Evolutionary conservation across 2,113 vertebrate species (phyloP).

Genomic region (Pterocles gutturalis): DNA sequence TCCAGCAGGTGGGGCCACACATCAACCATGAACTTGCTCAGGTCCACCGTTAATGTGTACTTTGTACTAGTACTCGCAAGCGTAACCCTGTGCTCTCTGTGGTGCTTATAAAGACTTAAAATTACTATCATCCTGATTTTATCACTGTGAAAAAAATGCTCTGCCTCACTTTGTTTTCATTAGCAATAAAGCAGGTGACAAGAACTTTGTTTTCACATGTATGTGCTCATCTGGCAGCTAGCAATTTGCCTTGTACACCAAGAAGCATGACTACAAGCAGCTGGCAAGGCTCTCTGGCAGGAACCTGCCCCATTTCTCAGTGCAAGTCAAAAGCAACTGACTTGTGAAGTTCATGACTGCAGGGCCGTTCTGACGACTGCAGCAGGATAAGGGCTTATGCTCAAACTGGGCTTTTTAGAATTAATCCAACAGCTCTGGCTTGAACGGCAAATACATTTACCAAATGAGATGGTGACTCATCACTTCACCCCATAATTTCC

Average conservation of each 20-base stretch:
- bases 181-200: neutral
- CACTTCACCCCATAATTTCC: constrained; percentile 11
- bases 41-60: fast-evolving
- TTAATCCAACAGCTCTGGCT: neutral
- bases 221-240: neutral
- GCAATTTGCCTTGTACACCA: neutral
- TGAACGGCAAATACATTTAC: neutral
- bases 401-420: neutral
- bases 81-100: neutral
- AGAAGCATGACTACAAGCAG: neutral
- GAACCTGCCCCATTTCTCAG: neutral
- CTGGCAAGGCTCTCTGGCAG: neutral
- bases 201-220: neutral
- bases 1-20: constrained; percentile 49
- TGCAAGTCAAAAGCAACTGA: neutral
- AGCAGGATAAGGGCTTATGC: neutral
- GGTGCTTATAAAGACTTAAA: neutral
- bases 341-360: neutral
- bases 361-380: neutral
- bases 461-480: constrained; percentile 3
- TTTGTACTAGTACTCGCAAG: neutral
- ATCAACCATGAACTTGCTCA: neutral
- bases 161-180: neutral
- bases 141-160: neutral
- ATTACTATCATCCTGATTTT: neutral